A percentile compares a stretch with the other conserved stretches of the same genome.
These are phyloP conservation scores for Emberiza fucata DNA, from an alignment of 2,113 vertebrate genomes.

Conservation along the genomic window DNA sequence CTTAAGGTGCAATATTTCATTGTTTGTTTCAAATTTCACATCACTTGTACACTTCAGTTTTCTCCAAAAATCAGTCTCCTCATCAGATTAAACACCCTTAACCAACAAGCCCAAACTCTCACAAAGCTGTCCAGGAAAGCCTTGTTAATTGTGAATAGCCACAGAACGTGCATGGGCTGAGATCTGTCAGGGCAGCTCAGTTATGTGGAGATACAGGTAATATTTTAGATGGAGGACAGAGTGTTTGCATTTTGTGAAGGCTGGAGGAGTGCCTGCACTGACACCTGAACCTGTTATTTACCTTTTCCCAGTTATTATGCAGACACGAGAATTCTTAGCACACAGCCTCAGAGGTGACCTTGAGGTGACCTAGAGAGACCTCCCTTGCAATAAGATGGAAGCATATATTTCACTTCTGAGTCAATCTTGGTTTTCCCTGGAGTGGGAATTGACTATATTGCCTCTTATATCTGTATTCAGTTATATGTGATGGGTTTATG, in stretches of 20 bases:
- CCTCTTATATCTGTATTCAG: conserved; percentile 22
- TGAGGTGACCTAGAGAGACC: neutral
- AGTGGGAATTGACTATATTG: neutral
- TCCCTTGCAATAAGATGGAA: neutral
- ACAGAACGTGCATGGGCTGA: neutral
- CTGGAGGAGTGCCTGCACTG: neutral
- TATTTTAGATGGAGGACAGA: neutral
- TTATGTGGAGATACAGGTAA: neutral
- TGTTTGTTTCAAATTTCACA: neutral
- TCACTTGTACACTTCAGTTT: neutral
- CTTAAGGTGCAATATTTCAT: neutral
- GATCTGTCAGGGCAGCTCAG: neutral
- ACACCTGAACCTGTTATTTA: neutral
- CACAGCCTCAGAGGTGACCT: neutral
- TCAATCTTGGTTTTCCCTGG: neutral
- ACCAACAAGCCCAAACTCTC: neutral
- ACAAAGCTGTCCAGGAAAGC: neutral
- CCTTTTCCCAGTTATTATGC: neutral
- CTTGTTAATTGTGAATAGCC: neutral
- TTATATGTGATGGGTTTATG: conserved; percentile 28
- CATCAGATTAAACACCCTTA: neutral
- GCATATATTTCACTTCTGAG: conserved; percentile 9
- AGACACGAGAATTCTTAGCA: neutral
- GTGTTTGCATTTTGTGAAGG: conserved; percentile 1
- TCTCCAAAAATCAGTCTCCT: neutral